Evolutionary conservation across 2,113 vertebrate species (phyloP).

Genomic region (Psilopogon haemacephalus): DNA sequence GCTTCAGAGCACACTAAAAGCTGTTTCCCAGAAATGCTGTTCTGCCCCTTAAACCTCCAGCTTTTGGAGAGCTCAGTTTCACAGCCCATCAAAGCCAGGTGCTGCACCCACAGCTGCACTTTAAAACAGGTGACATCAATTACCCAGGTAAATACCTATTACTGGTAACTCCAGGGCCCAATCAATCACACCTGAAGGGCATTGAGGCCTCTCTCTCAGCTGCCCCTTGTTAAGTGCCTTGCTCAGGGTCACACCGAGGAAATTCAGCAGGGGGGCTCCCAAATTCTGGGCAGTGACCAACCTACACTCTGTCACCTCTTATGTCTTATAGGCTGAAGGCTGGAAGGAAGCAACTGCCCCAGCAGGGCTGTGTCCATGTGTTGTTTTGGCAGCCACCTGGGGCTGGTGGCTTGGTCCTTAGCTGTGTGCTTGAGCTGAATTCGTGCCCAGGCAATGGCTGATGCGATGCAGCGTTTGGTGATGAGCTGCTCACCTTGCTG

Average conservation of each 20-base stretch:
- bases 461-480: not conserved
- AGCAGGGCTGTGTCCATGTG: rapidly evolving
- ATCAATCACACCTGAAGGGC: not conserved
- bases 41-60: not conserved
- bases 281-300: not conserved
- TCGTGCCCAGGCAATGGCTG: not conserved
- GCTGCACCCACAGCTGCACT: not conserved
- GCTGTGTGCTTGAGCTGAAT: not conserved
- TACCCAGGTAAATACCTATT: not conserved
- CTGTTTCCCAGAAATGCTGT: rapidly evolving
- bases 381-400: not conserved
- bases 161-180: no score
- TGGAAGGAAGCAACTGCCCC: not conserved
- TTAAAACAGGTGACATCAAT: not conserved
- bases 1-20: not conserved
- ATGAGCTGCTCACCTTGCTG: rapidly evolving
- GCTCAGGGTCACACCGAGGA: not conserved
- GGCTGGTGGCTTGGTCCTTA: not conserved
- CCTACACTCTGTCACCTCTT: rapidly evolving
- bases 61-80: not conserved
- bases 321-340: not conserved
- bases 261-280: not conserved
- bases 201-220: rapidly evolving
- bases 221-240: not conserved
- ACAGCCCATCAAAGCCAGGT: not conserved